Base-by-base conservation (phyloP, 2,113 vertebrate genomes). In the Aix galericulata region DNA sequence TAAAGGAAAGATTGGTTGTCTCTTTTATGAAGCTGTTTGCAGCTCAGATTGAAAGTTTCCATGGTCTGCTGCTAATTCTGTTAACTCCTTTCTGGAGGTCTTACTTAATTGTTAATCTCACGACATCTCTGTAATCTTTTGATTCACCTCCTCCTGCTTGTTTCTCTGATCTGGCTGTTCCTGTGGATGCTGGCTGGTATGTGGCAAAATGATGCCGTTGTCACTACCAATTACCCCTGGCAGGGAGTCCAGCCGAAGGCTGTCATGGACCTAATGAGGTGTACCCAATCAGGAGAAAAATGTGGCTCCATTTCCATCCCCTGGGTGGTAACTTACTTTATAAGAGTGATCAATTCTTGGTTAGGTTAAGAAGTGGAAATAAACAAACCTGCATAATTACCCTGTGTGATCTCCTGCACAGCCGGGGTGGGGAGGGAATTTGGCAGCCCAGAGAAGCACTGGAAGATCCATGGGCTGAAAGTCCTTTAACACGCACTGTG, bases 181-280 rank as follows among this genome's bases (percentile, higher is more conserved):
- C 64, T 93, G 58, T 52, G 62, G 67, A 2, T 53, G 42, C 73
- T 89, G 93, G 91, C 68, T 91, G 64, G 58, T 60, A 17, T 42
- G 60, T 82, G 75, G 78, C 62, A 93, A 56, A 89, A 59, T 0
- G 0, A 55, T 59, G 16, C 69, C 14, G 8, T 17, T 93, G 83
- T 88, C 92, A 60, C 68, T 91, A 82, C 55, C 78, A 92, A 71
- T 96, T 94, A 86, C 22, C 78, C 76, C 72, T 79, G 60, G 64
- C 48, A 76, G 86, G 77, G 75, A 92, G 81, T 69, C 81, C 68
- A 93, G 89, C 63, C 3, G 8, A 89, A 87, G 60, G 56, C 93
- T 92, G 60, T 85, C 6, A 3, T 82, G 87, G 83, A 89, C 68
- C 75, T 96, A 95, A 96, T 59, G 93, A 97, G 78, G 83, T 95